Base-by-base conservation (phyloP, 2,888 invertebrate species). In the Drosophila acutilabella region DNA sequence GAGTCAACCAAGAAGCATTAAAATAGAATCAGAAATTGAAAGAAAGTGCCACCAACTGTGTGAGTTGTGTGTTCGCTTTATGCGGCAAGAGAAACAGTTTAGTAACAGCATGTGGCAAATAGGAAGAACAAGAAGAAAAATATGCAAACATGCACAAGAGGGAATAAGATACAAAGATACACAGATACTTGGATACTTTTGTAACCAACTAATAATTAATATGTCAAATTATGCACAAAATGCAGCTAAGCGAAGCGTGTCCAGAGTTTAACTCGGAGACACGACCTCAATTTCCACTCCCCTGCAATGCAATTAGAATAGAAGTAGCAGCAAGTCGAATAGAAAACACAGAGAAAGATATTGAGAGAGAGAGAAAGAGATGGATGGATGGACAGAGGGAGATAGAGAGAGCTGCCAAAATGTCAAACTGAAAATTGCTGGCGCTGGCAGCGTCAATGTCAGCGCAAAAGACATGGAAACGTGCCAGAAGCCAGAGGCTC, bases 391-490 rank as follows among this genome's bases (percentile, higher is more conserved):
- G 6, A 59, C 10, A 26, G 14, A 53, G 14, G 6, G 20, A 38
- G 64, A 56, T 64, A 62, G 68, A 70, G 64, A 71, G 71, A 75
- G 62, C 83, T 83, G 83, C 86, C 89, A 83, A 89, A 83, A 83
- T 83, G 83, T 83, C 83, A 83, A 83, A 89, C 76, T 79, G 80
- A 85, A 83, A 83, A 88, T 83, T 88, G 88, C 88, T 81, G 82
- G 82, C 84, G 45, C 50, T 60, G 69, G 40, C 58, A 62, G 61
- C 76, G 20, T 38, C 64, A 74, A 62, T 64, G 74, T 78, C 74
- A 69, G 58, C 42, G 59, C 26, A 18, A 69, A 58, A 56, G 74
- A 58, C 69, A 56, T 47, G 47, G 42, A 74, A 60, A 68, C 53
- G 60, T 74, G 75, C 80, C 60, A 64, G 50, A 14, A 62, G 16